A percentile compares a stretch with the other conserved stretches of the same genome.
These are phyloP conservation scores for Thalassoma bifasciatum DNA, from an alignment of 2,113 vertebrate genomes.

Conservation along the genomic window DNA sequence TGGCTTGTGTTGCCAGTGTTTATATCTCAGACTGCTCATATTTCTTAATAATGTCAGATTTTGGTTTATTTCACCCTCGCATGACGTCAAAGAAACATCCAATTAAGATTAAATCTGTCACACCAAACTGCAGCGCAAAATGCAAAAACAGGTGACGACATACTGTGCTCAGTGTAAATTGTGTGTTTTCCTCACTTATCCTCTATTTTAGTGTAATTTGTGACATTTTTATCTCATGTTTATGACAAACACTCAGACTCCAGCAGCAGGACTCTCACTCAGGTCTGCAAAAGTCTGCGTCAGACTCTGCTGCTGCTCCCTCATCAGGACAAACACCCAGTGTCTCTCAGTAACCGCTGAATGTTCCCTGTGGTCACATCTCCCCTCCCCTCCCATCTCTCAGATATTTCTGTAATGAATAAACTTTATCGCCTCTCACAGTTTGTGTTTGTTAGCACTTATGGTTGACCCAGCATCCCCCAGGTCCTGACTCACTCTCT, in stretches of 20 bases:
- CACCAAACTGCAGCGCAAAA: too few species aligned
- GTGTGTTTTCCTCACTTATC: neutral
- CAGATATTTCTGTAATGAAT: constrained; percentile 64
- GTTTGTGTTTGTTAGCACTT: constrained; percentile 41
- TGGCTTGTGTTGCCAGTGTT: too few species aligned
- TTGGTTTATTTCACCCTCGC: too few species aligned
- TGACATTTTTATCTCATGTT: neutral
- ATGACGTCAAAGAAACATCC: too few species aligned
- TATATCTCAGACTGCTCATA: too few species aligned
- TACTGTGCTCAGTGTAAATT: too few species aligned
- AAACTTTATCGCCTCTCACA: constrained; percentile 34
- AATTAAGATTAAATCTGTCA: too few species aligned
- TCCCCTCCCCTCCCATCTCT: constrained; percentile 21
- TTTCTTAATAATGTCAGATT: too few species aligned
- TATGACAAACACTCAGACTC: neutral
- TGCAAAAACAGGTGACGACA: neutral
- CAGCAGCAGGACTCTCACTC: neutral
- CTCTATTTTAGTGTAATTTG: neutral
- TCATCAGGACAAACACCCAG: constrained; percentile 46
- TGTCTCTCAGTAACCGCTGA: constrained; percentile 53
- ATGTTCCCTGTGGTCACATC: constrained; percentile 58
- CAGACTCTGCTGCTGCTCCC: constrained; percentile 9
- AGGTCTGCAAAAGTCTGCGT: too few species aligned
- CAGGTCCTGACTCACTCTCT: constrained; percentile 19
- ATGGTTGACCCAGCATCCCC: constrained; percentile 32